Percentiles rank a stretch among this genome's conserved stretches.
Conservation (phyloP, 2,888 invertebrate species). For the Timandra comae region DNA sequence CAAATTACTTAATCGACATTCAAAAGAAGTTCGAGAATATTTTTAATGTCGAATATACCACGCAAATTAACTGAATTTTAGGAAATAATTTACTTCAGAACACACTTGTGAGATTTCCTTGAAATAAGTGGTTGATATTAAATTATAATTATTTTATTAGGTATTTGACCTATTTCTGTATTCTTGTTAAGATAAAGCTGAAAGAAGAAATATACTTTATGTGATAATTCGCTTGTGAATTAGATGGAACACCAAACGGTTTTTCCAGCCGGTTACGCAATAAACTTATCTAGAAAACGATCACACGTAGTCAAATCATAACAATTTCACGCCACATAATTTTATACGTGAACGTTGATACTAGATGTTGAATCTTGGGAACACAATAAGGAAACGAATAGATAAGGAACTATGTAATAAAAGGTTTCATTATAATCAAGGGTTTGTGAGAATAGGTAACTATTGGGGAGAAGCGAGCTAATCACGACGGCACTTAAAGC, state of each 20-base stretch:
- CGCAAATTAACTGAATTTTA: too few relatives aligned
- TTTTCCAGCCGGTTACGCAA: not conserved
- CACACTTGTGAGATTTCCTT: too few relatives aligned
- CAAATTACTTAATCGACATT: too few relatives aligned
- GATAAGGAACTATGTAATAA: constrained; percentile 28
- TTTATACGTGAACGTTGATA: constrained; percentile 18
- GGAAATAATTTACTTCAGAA: too few relatives aligned
- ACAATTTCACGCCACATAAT: constrained; percentile 6
- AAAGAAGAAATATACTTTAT: too few relatives aligned
- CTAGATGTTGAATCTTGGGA: constrained; percentile 14
- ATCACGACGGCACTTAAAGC: constrained; percentile 55
- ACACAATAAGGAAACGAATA: constrained; percentile 19
- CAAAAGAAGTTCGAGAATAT: too few relatives aligned
- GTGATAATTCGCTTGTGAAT: too few relatives aligned
- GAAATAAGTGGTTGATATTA: too few relatives aligned
- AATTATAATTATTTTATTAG: too few relatives aligned
- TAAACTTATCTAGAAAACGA: not conserved
- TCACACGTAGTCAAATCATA: constrained; percentile 1
- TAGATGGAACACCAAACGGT: not conserved
- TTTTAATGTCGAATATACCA: too few relatives aligned
- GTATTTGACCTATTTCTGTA: too few relatives aligned
- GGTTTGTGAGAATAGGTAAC: constrained; percentile 33
- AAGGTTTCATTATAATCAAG: constrained; percentile 44
- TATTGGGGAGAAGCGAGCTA: constrained; percentile 40
- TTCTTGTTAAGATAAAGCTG: too few relatives aligned